A percentile compares a stretch with the other conserved stretches of the same genome.
Evolutionary conservation across 2,888 invertebrate genomes (phyloP).

Genomic region (Eutolmus rufibarbis): DNA sequence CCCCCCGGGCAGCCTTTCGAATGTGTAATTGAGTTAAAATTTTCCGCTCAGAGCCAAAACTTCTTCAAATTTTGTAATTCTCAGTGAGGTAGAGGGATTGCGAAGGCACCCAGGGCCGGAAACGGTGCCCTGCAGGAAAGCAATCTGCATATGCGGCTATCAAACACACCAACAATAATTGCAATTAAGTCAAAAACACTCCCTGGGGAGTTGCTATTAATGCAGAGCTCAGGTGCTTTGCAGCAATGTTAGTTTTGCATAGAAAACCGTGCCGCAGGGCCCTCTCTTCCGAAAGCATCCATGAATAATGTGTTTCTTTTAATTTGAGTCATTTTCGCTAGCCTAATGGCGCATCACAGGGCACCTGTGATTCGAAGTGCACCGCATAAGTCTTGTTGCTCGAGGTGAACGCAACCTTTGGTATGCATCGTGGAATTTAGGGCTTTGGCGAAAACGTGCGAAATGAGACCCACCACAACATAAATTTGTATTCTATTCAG

Average conservation of each 20-base stretch:
- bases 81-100: background rate
- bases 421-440: background rate
- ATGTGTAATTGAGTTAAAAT: slow-evolving; percentile 3
- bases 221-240: background rate
- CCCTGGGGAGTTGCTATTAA: background rate
- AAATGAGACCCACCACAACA: background rate
- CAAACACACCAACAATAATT: slow-evolving; percentile 9
- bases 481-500: too few relatives aligned
- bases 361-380: background rate
- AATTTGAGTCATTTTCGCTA: background rate
- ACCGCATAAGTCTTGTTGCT: background rate
- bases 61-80: background rate
- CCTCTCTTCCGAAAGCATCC: background rate
- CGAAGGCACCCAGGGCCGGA: background rate
- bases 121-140: background rate
- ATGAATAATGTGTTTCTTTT: background rate
- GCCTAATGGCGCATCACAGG: background rate
- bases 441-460: background rate
- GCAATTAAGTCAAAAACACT: slow-evolving; percentile 23
- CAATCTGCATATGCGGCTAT: background rate
- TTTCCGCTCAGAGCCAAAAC: background rate
- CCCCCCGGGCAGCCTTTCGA: background rate
- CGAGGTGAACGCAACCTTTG: background rate
- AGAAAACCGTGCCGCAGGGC: background rate
- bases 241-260: background rate